A percentile compares a stretch with the other conserved stretches of the same genome.
Conservation (phyloP, 1,140 invertebrate species). For the Araneus ventricosus region DNA sequence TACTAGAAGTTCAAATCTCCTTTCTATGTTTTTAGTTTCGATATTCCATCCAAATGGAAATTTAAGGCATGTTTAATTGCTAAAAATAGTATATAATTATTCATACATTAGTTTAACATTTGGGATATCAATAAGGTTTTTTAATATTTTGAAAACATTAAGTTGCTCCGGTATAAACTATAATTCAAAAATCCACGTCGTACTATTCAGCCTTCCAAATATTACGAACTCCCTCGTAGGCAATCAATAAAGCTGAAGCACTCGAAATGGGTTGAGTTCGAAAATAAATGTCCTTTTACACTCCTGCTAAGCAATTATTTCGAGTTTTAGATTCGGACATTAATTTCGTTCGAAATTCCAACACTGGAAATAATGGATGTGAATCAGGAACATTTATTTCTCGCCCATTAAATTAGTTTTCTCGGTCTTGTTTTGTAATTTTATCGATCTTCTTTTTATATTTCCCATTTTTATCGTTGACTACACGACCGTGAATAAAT, state of each 20-base stretch:
- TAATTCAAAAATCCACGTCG: background rate
- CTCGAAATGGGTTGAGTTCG: background rate
- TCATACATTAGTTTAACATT: too few species aligned
- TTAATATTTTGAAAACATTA: too few species aligned
- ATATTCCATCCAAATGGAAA: too few species aligned
- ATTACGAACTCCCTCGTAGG: background rate
- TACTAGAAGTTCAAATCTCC: too few species aligned
- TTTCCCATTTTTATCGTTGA: background rate
- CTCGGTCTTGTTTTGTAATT: background rate
- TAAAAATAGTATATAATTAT: too few species aligned
- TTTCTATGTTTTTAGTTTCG: too few species aligned
- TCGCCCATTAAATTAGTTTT: conserved; percentile 27
- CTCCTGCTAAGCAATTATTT: conserved; percentile 2
- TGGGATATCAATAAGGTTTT: too few species aligned
- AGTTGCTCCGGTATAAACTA: background rate
- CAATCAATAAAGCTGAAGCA: background rate
- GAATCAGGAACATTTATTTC: conserved; percentile 13
- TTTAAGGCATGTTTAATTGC: too few species aligned
- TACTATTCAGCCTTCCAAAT: background rate
- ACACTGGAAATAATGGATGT: conserved; percentile 4
- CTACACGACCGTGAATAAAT: background rate
- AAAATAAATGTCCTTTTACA: conserved; percentile 3
- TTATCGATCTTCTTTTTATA: conserved; percentile 10
- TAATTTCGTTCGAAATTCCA: conserved; percentile 8
- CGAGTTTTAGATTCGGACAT: background rate